phyloP scores from a whole-genome alignment of 2,888 invertebrate genomes.

The Tetramorium bicarinatum region DNA sequence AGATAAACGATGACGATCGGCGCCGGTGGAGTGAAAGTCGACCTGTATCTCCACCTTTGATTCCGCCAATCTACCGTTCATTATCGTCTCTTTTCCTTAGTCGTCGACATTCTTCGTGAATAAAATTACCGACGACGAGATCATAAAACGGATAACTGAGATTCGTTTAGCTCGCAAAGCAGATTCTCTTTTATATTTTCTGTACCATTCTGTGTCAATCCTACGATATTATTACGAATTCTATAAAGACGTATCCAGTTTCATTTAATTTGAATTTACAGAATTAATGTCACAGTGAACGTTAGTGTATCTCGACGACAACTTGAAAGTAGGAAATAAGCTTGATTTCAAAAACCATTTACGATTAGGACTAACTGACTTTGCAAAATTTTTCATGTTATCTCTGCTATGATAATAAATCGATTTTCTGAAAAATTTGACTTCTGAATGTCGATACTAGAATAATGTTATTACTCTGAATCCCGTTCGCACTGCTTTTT shows the following conservation, averaged over 20 bases:
- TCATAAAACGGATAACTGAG: constrained; percentile 20
- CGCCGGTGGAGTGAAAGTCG: constrained; percentile 82
- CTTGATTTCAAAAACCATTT: neutral
- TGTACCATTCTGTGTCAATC: neutral
- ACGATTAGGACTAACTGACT: neutral
- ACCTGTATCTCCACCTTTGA: constrained; percentile 66
- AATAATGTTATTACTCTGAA: neutral
- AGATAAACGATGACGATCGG: constrained; percentile 79
- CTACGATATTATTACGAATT: neutral
- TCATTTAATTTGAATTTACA: neutral
- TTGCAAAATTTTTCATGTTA: neutral
- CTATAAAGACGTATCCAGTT: neutral
- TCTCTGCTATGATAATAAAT: neutral
- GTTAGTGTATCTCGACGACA: neutral
- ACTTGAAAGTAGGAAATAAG: neutral
- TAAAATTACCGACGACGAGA: constrained; percentile 5
- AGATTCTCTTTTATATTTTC: constrained; percentile 8
- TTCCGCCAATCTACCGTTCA: constrained; percentile 60
- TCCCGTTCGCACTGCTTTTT: neutral
- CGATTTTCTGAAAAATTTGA: neutral
- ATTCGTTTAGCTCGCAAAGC: neutral
- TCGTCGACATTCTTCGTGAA: constrained; percentile 13
- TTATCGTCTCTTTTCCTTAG: constrained; percentile 31
- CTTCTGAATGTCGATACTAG: neutral
- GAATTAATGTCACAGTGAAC: neutral